Evolutionary conservation across 2,797 vertebrate species (phyloP).

Genomic region (Anolis apletophallus): DNA sequence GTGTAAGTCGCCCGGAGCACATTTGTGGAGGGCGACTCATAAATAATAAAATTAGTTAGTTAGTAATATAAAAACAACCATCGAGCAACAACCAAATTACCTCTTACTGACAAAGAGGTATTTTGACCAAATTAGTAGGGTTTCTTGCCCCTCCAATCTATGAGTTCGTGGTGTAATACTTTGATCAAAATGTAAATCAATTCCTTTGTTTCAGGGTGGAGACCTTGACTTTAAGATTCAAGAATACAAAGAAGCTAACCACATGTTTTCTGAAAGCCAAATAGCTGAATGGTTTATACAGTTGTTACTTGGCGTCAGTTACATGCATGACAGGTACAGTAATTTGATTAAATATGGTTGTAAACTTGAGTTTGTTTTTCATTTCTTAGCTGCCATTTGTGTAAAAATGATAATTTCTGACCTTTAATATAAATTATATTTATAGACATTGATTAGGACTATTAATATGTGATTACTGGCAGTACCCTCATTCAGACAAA

Average conservation of each 20-base stretch:
- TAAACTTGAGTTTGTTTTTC: conserved; percentile 9
- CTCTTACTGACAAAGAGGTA: not conserved
- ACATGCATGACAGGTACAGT: conserved; percentile 88
- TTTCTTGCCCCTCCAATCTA: not conserved
- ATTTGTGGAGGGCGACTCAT: too few species aligned
- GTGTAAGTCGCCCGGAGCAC: too few species aligned
- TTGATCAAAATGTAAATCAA: conserved; percentile 40
- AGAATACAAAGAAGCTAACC: conserved; percentile 78
- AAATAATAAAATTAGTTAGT: too few species aligned
- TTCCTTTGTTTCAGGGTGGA: conserved; percentile 78
- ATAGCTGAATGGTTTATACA: conserved; percentile 87
- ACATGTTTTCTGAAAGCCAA: conserved; percentile 79
- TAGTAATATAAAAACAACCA: too few species aligned
- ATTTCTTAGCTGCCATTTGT: not conserved
- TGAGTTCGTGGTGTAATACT: conserved; percentile 19
- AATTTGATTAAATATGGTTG: conserved; percentile 17
- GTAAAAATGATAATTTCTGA: not conserved
- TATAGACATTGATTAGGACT: not conserved
- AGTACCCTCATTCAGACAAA: not conserved
- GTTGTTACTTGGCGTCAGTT: conserved; percentile 85
- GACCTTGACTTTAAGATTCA: conserved; percentile 88
- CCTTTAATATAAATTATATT: conserved; percentile 11
- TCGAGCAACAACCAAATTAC: too few species aligned
- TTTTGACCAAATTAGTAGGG: not conserved
- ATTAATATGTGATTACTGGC: conserved; percentile 10